Conservation (phyloP, 2,113 vertebrate genomes). For the Petaurus breviceps region DNA sequence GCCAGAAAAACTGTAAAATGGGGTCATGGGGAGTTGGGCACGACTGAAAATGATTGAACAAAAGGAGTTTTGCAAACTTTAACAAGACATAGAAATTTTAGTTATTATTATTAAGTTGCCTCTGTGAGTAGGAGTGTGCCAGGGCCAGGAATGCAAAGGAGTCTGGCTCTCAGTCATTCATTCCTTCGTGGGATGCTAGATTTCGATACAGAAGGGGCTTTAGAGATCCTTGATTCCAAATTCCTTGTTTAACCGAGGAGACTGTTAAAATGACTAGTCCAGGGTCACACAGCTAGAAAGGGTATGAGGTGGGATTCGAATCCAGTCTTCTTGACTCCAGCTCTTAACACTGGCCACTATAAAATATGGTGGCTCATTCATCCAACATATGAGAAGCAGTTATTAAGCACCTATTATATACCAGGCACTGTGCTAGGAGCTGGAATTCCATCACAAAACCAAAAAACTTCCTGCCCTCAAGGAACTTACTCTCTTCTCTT, state of each 20-base stretch:
- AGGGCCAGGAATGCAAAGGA: not conserved
- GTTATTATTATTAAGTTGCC: not conserved
- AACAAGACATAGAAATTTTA: not conserved
- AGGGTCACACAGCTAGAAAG: not conserved
- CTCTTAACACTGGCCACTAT: too few relatives aligned
- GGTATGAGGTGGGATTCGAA: not conserved
- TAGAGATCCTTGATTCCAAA: not conserved
- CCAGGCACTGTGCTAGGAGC: too few relatives aligned
- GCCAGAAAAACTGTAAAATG: not conserved
- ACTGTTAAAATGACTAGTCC: not conserved
- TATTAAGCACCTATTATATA: too few relatives aligned
- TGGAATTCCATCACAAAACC: too few relatives aligned
- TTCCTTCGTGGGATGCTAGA: not conserved
- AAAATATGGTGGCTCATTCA: too few relatives aligned
- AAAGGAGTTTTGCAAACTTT: not conserved
- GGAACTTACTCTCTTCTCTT: too few relatives aligned
- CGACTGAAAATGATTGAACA: not conserved
- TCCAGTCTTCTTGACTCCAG: not conserved
- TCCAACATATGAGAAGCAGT: too few relatives aligned
- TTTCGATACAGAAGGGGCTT: not conserved
- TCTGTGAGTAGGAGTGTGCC: not conserved
- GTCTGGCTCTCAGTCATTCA: not conserved
- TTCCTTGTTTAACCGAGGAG: not conserved
- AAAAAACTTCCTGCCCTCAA: too few relatives aligned
- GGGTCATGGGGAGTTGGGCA: not conserved